Conservation (phyloP, 2,113 vertebrate genomes). For the Lutjanus erythropterus region DNA sequence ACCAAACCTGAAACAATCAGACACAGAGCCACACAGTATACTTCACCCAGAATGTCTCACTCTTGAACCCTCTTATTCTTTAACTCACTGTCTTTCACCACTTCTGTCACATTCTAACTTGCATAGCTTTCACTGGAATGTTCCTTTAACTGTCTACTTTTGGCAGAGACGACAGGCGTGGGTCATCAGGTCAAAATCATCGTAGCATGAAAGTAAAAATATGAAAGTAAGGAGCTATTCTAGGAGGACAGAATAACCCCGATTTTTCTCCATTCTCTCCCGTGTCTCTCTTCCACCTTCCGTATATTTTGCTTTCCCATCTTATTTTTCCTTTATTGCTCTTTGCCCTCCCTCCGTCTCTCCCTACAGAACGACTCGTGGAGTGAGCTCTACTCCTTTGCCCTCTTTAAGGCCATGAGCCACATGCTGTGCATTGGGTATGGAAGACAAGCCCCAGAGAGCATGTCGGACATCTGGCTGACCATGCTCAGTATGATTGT, state of each 20-base stretch:
- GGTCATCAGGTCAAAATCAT: constrained; percentile 29
- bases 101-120: constrained; percentile 10
- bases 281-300: not conserved
- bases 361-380: constrained; percentile 93
- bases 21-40: not conserved
- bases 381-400: constrained; percentile 97
- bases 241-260: not conserved
- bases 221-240: not conserved
- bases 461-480: constrained; percentile 99
- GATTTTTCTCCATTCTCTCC: not conserved
- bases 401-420: constrained; percentile 99
- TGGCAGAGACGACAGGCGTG: constrained; percentile 15
- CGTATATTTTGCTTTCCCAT: not conserved
- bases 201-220: constrained; percentile 5
- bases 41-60: constrained; percentile 3
- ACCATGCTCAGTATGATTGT: constrained; percentile 99
- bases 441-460: constrained; percentile 94
- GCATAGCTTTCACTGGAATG: not conserved
- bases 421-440: constrained; percentile 99
- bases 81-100: not conserved
- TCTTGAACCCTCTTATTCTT: constrained; percentile 6
- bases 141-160: not conserved
- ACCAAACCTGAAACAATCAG: constrained; percentile 40
- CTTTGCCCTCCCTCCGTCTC: not conserved
- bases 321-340: not conserved